Evolutionary conservation across 2,797 vertebrate genomes (phyloP).

Genomic region (Anguilla obscura): DNA sequence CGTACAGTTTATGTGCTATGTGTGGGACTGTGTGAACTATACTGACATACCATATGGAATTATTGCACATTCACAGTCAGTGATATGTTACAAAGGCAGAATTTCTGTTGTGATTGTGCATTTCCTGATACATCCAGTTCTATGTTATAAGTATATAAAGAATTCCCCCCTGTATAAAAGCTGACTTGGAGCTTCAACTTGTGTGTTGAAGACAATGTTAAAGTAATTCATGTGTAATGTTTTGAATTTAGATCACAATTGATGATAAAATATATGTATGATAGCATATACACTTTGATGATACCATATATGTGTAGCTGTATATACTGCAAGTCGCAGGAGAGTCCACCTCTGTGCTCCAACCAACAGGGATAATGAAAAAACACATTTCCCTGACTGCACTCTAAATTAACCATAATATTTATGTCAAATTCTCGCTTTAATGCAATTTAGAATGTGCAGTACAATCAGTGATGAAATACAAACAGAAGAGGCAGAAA

Average conservation of each 20-base stretch:
- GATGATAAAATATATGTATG: no score
- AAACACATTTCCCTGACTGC: not conserved
- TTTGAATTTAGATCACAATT: slow-evolving; percentile 32
- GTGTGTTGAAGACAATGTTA: slow-evolving; percentile 29
- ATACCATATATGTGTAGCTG: slow-evolving; percentile 23
- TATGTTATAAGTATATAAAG: not conserved
- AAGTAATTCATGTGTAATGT: slow-evolving; percentile 37
- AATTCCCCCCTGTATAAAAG: not conserved
- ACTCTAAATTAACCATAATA: not conserved
- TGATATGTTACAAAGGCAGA: not conserved
- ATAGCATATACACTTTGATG: slow-evolving; percentile 31
- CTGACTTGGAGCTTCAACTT: slow-evolving; percentile 1
- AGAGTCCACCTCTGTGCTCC: not conserved
- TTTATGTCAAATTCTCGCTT: not conserved
- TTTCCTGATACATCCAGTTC: not conserved
- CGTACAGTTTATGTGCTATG: not conserved
- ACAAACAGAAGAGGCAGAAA: not conserved
- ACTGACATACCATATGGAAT: not conserved
- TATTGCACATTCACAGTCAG: not conserved
- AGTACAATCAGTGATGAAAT: not conserved
- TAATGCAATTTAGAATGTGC: not conserved
- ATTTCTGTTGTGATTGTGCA: not conserved
- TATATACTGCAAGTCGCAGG: slow-evolving; percentile 8
- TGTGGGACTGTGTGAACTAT: not conserved
- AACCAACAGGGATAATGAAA: not conserved